Conservation (phyloP, 2,797 vertebrate genomes). For the Schizopygopsis malacanthus region DNA sequence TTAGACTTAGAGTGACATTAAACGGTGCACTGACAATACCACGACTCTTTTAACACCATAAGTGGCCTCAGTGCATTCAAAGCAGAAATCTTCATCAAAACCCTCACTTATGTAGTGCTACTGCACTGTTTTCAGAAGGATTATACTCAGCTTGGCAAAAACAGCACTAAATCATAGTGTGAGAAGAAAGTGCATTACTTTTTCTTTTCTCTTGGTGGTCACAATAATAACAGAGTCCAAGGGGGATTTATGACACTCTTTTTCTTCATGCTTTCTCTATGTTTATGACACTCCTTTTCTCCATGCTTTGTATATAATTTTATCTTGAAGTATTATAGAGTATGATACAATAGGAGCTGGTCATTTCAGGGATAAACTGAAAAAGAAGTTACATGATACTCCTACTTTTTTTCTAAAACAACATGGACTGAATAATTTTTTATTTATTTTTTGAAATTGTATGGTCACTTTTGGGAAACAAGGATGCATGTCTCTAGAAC, state of each 20-base stretch:
- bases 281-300: constrained; percentile 1
- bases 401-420: neutral
- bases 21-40: constrained; percentile 41
- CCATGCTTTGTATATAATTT: constrained; percentile 15
- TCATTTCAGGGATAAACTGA: neutral
- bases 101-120: constrained; percentile 49
- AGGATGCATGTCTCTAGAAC: neutral
- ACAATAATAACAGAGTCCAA: constrained; percentile 38
- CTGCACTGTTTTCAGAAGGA: constrained; percentile 51
- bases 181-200: constrained; percentile 24
- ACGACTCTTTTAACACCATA: constrained; percentile 40
- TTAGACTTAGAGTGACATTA: constrained; percentile 50
- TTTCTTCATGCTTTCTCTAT: neutral
- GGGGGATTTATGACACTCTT: constrained; percentile 19
- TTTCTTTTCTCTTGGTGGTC: constrained; percentile 37
- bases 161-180: constrained; percentile 47
- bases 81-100: constrained; percentile 49
- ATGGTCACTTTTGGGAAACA: constrained; percentile 9
- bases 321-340: neutral
- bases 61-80: constrained; percentile 43
- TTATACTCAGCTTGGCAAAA: constrained; percentile 53
- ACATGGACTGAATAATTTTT: neutral
- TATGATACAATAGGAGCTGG: neutral
- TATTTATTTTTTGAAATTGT: neutral
- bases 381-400: neutral